Conservation (phyloP, 2,797 vertebrate genomes). For the Craterocephalus amniculus region DNA sequence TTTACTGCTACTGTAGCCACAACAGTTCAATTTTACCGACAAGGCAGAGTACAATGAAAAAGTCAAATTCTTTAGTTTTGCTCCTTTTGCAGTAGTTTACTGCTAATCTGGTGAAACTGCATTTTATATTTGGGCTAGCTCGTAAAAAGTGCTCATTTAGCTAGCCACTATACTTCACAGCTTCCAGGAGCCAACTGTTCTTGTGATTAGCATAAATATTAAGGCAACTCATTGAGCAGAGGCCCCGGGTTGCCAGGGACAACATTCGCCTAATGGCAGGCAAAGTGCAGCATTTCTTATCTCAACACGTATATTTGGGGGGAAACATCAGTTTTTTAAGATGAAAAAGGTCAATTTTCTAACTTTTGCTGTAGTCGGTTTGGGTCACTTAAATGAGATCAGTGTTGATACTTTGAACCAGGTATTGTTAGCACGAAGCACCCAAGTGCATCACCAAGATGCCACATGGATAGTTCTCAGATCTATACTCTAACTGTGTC, state of each 20-base stretch:
- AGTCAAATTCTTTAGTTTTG: neutral
- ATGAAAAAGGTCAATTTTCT: accelerated
- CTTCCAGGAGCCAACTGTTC: slow-evolving; percentile 10
- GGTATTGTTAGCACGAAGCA: slow-evolving; percentile 26
- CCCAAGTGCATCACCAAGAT: slow-evolving; percentile 4
- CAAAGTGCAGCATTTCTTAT: neutral
- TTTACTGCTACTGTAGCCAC: neutral
- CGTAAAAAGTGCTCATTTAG: slow-evolving; percentile 19
- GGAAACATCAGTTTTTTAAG: neutral
- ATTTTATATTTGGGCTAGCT: slow-evolving; percentile 11
- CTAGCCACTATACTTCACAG: slow-evolving; percentile 13
- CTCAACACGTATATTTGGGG: neutral
- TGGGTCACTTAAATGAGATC: slow-evolving; percentile 16
- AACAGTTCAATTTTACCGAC: neutral
- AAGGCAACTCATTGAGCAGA: neutral
- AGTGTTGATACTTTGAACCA: slow-evolving; percentile 11
- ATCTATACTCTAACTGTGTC: slow-evolving; percentile 18
- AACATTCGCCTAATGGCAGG: too few relatives aligned
- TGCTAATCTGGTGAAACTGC: slow-evolving; percentile 2
- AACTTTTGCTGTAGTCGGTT: neutral
- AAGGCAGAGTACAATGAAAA: neutral
- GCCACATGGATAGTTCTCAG: slow-evolving; percentile 3
- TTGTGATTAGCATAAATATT: slow-evolving; percentile 34
- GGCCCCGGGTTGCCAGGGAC: neutral
- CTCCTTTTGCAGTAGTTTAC: neutral